Base-by-base conservation (phyloP, 2,113 vertebrate species). In the Micromys minutus region DNA sequence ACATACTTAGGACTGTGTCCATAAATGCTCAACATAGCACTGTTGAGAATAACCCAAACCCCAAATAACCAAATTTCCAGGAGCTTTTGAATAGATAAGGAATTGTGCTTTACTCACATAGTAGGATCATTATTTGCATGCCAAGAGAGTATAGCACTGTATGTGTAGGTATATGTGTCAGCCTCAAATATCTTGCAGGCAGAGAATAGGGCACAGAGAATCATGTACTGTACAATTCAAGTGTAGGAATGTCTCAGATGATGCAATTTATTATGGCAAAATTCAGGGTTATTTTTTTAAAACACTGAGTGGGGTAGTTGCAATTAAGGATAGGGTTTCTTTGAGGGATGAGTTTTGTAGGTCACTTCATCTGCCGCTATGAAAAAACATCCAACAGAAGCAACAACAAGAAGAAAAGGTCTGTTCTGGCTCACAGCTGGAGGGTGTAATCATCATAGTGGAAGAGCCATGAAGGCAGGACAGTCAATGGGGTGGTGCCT, bases 41-140 rank as follows among this genome's bases (percentile, higher is more conserved):
- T 67, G 42, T 87, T 89, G 45, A 50, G 29, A 65, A 63, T 11
- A 77, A 21, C 31, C 7, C 11, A 85, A 77, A 13, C 7, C 34
- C 1, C 34, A 85, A 84, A 84, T 15, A 50, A 8, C 29, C 6
- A 11, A 39, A 79, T 24, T 26, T 5, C 26, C 12, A 29, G 10
- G 26, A 86, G 8, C 10, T 47, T 69, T 19, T 50, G n/a, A 80
- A 65, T 2, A 16, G 11, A 79, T 45, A 39, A 81, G 74, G 6
- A 80, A 39, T 47, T n/a, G 3, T 31, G 5, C 7, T 22, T 11
- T 31, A 10, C 12, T 31, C 3, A 11, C 0, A 17, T 0, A 11
- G 19, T 76, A 13, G 45, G 69, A 16, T 79, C 15, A 36, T 61
- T 17, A 71, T 7, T 45, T 26, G 55, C 24, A 63, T 52, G 57